A percentile compares a stretch with the other conserved stretches of the same genome.
These are phyloP conservation scores for Myanophis thanlyinensis DNA, from an alignment of 2,113 vertebrate species.

Conservation along the genomic window DNA sequence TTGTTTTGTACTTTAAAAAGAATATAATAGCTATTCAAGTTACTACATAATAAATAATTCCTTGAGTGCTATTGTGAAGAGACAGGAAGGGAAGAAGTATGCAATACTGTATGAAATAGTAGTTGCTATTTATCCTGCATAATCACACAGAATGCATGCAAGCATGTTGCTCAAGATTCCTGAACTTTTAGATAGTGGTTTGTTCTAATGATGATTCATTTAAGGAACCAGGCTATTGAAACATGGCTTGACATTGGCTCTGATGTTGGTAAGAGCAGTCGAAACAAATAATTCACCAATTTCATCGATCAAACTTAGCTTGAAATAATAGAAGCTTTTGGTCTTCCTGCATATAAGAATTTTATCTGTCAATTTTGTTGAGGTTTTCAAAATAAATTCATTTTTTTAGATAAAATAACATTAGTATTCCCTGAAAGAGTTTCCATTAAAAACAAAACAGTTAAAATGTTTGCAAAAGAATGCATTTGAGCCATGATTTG, in stretches of 20 bases:
- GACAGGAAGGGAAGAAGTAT: neutral
- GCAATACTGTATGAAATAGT: neutral
- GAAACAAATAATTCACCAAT: neutral
- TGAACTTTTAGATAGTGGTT: neutral
- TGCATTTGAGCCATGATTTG: slow-evolving; percentile 20
- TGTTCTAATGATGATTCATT: neutral
- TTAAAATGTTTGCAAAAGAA: slow-evolving; percentile 6
- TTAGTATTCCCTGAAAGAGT: neutral
- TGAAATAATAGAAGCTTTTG: neutral
- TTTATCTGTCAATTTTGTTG: neutral
- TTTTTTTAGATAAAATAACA: neutral
- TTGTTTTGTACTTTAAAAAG: neutral
- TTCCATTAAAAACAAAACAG: neutral
- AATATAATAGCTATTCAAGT: neutral
- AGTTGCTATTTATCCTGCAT: neutral
- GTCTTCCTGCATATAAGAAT: neutral
- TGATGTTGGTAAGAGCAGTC: neutral
- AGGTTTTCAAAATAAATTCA: neutral
- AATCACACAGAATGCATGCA: neutral
- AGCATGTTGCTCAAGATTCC: neutral
- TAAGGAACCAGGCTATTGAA: neutral
- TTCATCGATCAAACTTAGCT: neutral
- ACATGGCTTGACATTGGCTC: neutral
- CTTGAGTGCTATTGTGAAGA: neutral
- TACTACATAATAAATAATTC: neutral